Percentiles rank a stretch among this genome's conserved stretches.
phyloP scores from a whole-genome alignment of 2,797 vertebrate species.

The Acanthurus tractus region DNA sequence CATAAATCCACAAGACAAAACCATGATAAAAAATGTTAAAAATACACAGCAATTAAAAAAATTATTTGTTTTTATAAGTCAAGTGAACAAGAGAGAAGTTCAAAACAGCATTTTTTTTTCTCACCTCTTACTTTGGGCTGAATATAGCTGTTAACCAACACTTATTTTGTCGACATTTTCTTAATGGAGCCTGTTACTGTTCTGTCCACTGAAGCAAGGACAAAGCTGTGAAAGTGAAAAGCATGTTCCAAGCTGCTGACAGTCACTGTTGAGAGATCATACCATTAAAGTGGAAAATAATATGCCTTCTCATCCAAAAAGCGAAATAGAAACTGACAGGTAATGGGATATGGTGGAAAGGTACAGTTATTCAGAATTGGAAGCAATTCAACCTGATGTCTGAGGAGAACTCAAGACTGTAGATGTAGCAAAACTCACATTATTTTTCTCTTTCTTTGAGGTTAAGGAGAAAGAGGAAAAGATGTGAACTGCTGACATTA shows the following conservation, averaged over 20 bases:
- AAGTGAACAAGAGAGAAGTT: neutral
- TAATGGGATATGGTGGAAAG: conserved; percentile 58
- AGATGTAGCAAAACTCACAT: conserved; percentile 43
- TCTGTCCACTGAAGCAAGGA: conserved; percentile 55
- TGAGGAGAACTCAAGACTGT: conserved; percentile 45
- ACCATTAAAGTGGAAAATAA: conserved; percentile 79
- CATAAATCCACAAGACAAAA: too few relatives aligned
- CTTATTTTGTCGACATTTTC: conserved; percentile 34
- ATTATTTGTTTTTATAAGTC: neutral
- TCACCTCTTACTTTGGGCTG: neutral
- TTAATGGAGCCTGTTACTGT: conserved; percentile 45
- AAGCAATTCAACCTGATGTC: conserved; percentile 68
- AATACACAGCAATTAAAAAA: neutral
- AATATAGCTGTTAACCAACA: conserved; percentile 38
- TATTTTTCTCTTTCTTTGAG: conserved; percentile 50
- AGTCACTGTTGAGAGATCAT: conserved; percentile 71
- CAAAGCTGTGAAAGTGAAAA: conserved; percentile 57
- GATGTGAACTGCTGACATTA: conserved; percentile 71
- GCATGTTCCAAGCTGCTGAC: conserved; percentile 65
- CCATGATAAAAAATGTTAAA: neutral
- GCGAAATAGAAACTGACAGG: conserved; percentile 70
- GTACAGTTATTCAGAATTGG: conserved; percentile 58
- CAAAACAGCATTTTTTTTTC: neutral
- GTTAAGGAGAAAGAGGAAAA: conserved; percentile 49
- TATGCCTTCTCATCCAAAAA: conserved; percentile 66